Conservation (phyloP, 1,140 invertebrate genomes). For the Yoshiicerus persimilis region DNA sequence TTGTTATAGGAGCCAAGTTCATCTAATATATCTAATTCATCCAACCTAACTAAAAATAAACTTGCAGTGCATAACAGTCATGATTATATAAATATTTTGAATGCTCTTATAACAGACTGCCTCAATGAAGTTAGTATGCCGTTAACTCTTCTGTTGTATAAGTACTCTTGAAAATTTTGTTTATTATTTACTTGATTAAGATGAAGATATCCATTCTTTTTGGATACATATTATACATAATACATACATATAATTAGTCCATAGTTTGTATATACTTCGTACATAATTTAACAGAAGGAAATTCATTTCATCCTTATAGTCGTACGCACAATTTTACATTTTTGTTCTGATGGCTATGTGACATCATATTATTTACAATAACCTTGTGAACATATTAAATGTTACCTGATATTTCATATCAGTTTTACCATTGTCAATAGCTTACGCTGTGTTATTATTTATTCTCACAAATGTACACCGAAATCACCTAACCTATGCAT, state of each 20-base stretch:
- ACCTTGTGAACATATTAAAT: neutral
- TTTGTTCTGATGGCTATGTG: neutral
- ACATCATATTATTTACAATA: neutral
- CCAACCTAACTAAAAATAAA: too few species aligned
- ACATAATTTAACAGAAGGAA: neutral
- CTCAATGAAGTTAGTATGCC: too few species aligned
- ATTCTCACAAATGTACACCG: too few species aligned
- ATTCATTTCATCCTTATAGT: neutral
- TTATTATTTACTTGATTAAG: neutral
- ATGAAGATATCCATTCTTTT: too few species aligned
- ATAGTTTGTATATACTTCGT: neutral
- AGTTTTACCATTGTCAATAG: neutral
- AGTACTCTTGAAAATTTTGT: neutral
- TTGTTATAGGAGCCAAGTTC: too few species aligned
- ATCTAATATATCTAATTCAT: too few species aligned
- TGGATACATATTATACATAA: too few species aligned
- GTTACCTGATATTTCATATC: neutral
- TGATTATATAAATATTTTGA: too few species aligned
- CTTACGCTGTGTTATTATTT: too few species aligned
- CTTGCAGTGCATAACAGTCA: too few species aligned
- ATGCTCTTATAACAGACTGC: too few species aligned
- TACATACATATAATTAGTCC: neutral
- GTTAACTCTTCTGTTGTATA: neutral
- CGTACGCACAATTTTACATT: neutral
- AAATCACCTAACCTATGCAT: too few species aligned